Evolutionary conservation across 35 echinoderm and acorn worm genomes (phyloP).

Genomic region (Anneissia japonica): DNA sequence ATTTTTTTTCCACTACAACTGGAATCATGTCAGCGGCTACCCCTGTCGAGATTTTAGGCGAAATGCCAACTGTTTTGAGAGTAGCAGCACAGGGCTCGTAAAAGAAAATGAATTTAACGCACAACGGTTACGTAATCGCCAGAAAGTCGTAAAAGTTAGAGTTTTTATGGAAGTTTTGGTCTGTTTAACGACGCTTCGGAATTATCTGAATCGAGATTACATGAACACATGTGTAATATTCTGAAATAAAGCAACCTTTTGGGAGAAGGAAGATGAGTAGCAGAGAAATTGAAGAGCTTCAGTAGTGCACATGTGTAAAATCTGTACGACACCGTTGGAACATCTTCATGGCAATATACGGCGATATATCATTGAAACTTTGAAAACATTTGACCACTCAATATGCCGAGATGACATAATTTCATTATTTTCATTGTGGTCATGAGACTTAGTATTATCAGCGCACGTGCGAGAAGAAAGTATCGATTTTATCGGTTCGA

Average conservation of each 20-base stretch:
- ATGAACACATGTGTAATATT: not conserved
- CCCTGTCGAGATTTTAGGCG: not conserved
- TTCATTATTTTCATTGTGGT: not conserved
- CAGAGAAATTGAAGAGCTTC: not conserved
- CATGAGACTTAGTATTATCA: not conserved
- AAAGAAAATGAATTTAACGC: not conserved
- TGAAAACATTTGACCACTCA: not conserved
- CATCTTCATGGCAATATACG: not conserved
- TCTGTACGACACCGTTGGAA: not conserved
- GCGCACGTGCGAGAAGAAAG: not conserved
- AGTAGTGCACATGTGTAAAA: not conserved
- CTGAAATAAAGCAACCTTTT: not conserved
- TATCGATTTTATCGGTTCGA: not conserved
- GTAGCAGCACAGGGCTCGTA: not conserved
- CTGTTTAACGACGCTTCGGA: not conserved
- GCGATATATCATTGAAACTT: not conserved
- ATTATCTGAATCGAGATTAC: not conserved
- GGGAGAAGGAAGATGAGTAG: not conserved
- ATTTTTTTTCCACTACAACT: not conserved
- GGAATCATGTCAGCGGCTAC: not conserved
- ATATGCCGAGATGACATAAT: not conserved
- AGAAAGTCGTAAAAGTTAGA: not conserved
- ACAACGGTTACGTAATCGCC: not conserved
- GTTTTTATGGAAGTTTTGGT: not conserved
- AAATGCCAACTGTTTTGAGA: constrained; percentile 1